Evolutionary conservation across 2,888 invertebrate species (phyloP).

Genomic region (Myopa testacea): DNA sequence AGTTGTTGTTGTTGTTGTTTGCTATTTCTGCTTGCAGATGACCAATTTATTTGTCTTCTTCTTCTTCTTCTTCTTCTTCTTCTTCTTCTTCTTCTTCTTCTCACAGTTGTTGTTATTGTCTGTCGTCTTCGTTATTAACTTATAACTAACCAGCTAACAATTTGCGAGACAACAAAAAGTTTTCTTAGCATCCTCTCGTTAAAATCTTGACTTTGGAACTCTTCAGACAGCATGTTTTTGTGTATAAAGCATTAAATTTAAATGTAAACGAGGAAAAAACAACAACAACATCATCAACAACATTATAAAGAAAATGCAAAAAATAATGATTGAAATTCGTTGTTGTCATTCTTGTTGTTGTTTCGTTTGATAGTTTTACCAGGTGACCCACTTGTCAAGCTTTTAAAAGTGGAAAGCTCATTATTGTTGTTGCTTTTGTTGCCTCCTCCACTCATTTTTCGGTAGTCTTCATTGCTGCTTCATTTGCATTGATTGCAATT

Average conservation of each 20-base stretch:
- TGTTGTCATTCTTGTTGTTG: too few species aligned
- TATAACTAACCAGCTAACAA: too few species aligned
- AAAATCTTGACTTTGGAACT: too few species aligned
- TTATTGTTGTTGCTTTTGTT: conserved; percentile 7
- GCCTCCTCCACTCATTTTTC: background rate
- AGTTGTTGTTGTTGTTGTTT: conserved; percentile 14
- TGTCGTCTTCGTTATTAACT: too few species aligned
- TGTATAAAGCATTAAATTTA: too few species aligned
- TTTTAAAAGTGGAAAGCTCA: background rate
- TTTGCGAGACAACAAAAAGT: too few species aligned
- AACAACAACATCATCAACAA: too few species aligned
- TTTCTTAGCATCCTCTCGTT: too few species aligned
- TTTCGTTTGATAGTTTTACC: background rate
- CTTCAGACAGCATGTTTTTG: too few species aligned
- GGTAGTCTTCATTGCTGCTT: conserved; percentile 15
- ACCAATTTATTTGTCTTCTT: background rate
- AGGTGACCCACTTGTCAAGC: conserved; percentile 25
- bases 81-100: background rate
- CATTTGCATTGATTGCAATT: conserved; percentile 32
- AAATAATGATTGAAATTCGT: too few species aligned
- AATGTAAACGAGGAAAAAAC: too few species aligned
- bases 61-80: background rate
- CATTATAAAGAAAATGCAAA: too few species aligned
- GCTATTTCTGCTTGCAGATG: background rate
- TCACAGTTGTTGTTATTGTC: background rate